Percentiles rank a stretch among this genome's conserved stretches.
Evolutionary conservation across 2,113 vertebrate genomes (phyloP).

Genomic region (Nesogale talazaci): DNA sequence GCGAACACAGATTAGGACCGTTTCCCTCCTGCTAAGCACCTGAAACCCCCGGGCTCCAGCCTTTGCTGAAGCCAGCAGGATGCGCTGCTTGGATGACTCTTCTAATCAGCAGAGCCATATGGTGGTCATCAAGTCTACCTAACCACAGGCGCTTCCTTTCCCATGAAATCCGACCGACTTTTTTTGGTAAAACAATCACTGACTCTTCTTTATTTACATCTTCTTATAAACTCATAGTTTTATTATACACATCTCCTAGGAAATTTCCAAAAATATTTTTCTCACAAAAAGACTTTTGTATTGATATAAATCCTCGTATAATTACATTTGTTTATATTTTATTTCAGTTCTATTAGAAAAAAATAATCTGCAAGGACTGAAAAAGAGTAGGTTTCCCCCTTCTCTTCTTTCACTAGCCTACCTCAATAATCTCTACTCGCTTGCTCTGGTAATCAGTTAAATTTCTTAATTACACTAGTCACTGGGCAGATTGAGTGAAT

Average conservation of each 20-base stretch:
- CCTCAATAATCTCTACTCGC: neutral
- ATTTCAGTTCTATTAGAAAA: neutral
- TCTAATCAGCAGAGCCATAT: conserved; percentile 77
- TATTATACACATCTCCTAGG: neutral
- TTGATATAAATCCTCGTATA: neutral
- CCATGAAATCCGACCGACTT: conserved; percentile 30
- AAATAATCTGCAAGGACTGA: neutral
- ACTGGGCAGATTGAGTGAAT: neutral
- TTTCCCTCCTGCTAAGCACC: conserved; percentile 72
- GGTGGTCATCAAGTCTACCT: conserved; percentile 44
- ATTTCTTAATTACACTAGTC: neutral
- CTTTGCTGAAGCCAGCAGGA: conserved; percentile 75
- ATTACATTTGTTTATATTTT: neutral
- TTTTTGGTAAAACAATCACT: conserved; percentile 61
- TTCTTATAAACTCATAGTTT: conserved; percentile 17
- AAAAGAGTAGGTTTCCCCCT: neutral
- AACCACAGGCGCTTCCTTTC: conserved; percentile 21
- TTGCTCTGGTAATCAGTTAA: neutral
- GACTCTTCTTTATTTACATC: neutral
- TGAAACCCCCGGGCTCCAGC: conserved; percentile 55
- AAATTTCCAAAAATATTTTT: conserved; percentile 29
- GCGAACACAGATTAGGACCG: conserved; percentile 70
- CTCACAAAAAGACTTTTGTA: neutral
- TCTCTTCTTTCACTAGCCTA: neutral
- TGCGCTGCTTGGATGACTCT: conserved; percentile 54